Evolutionary conservation across 2,113 vertebrate genomes (phyloP), one percentile per base, ranked within the genome.

Genomic region (Bungarus multicinctus): DNA sequence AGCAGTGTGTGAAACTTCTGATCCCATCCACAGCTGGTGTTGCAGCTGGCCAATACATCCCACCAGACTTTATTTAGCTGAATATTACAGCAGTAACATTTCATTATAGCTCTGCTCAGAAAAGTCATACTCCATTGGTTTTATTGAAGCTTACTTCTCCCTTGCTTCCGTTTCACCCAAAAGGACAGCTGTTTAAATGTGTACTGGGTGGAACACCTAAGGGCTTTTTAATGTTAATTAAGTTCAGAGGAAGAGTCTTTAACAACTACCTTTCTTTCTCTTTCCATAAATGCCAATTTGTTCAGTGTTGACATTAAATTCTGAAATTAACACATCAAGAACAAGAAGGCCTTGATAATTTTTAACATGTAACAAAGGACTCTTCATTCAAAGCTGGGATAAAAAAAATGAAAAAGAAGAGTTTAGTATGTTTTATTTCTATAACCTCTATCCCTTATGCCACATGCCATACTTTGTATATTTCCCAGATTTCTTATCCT

Each of bases 81-180:
- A 90, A 94, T 97, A 97, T 97, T 96, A 92, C 93, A 64, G 95
- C 97, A 95, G 94, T 95, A 95, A 96, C 95, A 16, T 95, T 96
- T 97, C 96, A 96, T 97, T 97, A 96, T 91, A 92, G 90, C 94
- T 93, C 92, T 96, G 96, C 94, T 95, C 92, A 91, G 30, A 89
- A 94, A 95, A 97, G 96, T 97, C 97, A 95, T 95, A 96, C 97
- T 91, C 95, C 92, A 94, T 97, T 96, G 97, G 94, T 96, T 97
- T 97, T 97, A 97, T 95, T 94, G 97, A 94, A 90, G 94, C 91
- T 94, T 94, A 86, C 96, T 97, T 95, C 14, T 93, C 95, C 94
- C 95, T 97, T 95, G 94, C 96, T 95, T 97, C 96, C 93, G 89
- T 89, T 54, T 91, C 58, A 87, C 94, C 87, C 90, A 93, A 91